Evolutionary conservation across 2,113 vertebrate species (phyloP).

Genomic region (Mustela lutreola): DNA sequence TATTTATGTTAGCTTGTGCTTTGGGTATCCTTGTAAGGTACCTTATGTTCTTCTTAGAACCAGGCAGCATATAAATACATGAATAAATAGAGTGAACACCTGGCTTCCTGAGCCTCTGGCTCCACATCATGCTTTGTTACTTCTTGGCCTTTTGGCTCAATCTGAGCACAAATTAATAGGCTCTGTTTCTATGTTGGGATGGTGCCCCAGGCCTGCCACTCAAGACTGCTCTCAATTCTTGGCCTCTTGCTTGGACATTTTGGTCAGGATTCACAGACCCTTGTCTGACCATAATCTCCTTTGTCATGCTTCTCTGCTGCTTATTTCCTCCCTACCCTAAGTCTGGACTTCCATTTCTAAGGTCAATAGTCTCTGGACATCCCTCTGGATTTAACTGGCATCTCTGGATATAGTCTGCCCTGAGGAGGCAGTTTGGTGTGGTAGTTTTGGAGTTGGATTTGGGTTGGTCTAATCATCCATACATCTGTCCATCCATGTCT

Average conservation of each 20-base stretch:
- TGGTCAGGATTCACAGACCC: background rate
- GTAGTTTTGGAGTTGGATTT: constrained; percentile 4
- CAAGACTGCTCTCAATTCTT: background rate
- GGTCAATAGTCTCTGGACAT: background rate
- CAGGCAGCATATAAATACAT: constrained; percentile 46
- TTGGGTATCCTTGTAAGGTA: constrained; percentile 63
- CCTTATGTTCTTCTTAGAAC: constrained; percentile 48
- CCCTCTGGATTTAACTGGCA: background rate
- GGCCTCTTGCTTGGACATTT: background rate
- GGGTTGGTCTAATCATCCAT: background rate
- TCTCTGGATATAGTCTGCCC: background rate
- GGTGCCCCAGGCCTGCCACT: background rate
- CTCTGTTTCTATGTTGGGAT: background rate
- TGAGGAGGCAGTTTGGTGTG: background rate
- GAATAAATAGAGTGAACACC: constrained; percentile 68
- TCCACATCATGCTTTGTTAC: background rate
- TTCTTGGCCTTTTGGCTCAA: constrained; percentile 29
- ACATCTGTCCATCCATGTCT: background rate
- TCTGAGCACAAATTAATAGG: background rate
- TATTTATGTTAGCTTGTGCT: constrained; percentile 47
- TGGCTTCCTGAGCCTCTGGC: constrained; percentile 49
- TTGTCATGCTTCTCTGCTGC: background rate
- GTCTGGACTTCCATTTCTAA: background rate
- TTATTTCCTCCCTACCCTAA: background rate
- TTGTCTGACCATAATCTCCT: background rate